phyloP scores from a whole-genome alignment of 1,140 invertebrate genomes.

The Aplysia californica region DNA sequence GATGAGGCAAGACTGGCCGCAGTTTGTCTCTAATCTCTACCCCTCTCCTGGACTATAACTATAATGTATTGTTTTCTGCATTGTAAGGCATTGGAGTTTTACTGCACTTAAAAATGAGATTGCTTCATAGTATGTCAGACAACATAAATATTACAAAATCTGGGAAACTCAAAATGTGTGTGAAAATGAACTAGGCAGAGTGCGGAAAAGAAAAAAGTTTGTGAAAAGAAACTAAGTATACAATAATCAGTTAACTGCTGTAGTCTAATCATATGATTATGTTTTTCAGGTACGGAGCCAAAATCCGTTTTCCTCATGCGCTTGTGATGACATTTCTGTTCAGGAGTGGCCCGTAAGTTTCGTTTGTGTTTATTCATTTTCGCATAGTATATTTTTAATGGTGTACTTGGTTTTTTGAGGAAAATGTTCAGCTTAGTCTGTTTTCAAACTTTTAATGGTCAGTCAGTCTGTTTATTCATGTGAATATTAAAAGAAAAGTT shows the following conservation, averaged over 20 bases:
- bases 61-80: too few species aligned
- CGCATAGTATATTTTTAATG: not conserved
- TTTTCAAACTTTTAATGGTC: not conserved
- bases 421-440: not conserved
- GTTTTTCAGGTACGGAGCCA: conserved; percentile 69
- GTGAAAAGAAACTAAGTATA: not conserved
- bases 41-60: too few species aligned
- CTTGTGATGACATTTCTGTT: conserved; percentile 73
- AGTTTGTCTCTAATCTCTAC: too few species aligned
- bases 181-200: not conserved
- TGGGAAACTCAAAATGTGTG: not conserved
- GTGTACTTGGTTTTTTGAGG: not conserved
- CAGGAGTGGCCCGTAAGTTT: conserved; percentile 67
- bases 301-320: conserved; percentile 71
- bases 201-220: not conserved
- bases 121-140: too few species aligned
- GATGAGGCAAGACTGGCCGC: too few species aligned
- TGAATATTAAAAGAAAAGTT: not conserved
- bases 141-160: not conserved
- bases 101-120: too few species aligned
- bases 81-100: too few species aligned
- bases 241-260: not conserved
- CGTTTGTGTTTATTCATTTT: too few species aligned
- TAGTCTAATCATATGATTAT: conserved; percentile 19
- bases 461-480: not conserved